phyloP scores from a whole-genome alignment of 2,888 invertebrate genomes.

The Cephonodes hylas region DNA sequence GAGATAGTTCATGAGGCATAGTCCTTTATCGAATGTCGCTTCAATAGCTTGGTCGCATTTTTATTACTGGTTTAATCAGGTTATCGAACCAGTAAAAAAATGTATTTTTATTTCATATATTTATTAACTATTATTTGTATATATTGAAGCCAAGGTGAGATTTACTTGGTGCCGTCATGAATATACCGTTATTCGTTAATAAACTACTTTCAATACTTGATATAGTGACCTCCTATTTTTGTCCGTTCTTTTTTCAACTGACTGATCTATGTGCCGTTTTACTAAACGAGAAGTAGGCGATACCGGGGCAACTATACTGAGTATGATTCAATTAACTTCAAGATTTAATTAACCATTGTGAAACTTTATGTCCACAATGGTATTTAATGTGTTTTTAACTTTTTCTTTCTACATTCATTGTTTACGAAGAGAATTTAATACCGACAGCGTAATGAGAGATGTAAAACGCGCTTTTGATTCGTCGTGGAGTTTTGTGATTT shows the following conservation, averaged over 20 bases:
- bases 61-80: no score
- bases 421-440: slow-evolving; percentile 13
- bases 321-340: slow-evolving; percentile 35
- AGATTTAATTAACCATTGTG: slow-evolving; percentile 41
- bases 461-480: not conserved
- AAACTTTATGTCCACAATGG: slow-evolving; percentile 30
- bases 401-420: slow-evolving; percentile 14
- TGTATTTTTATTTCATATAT: no score
- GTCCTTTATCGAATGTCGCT: no score
- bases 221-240: no score
- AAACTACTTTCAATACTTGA: no score
- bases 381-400: slow-evolving; percentile 30
- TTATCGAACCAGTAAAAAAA: no score
- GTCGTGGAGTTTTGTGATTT: not conserved
- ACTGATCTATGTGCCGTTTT: slow-evolving; percentile 11
- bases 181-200: no score
- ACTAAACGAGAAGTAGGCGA: slow-evolving; percentile 22
- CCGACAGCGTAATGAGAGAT: slow-evolving; percentile 8
- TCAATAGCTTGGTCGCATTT: no score
- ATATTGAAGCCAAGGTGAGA: no score
- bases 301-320: slow-evolving; percentile 22
- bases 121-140: no score
- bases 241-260: not conserved
- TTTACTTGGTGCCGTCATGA: no score
- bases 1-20: no score